Conservation (phyloP, 2,888 invertebrate genomes). For the Eueremaeus valkanovi region DNA sequence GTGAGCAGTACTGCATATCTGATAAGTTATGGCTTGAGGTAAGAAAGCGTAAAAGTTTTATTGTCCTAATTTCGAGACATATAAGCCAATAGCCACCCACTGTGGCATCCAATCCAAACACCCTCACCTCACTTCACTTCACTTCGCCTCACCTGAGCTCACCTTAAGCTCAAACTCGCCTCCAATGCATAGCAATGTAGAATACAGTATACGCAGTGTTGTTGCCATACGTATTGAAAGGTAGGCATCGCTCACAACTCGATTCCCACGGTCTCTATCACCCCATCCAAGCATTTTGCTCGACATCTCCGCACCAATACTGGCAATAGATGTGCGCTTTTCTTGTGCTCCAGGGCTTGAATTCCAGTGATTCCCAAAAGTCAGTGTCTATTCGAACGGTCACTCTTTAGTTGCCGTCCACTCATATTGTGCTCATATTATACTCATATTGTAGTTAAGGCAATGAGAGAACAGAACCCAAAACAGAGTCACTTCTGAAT, state of each 20-base stretch:
- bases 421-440: no score
- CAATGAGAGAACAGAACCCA: no score
- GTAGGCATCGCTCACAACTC: slow-evolving; percentile 23
- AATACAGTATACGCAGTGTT: no score
- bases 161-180: slow-evolving; percentile 9
- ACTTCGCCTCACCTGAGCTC: slow-evolving; percentile 24
- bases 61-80: slow-evolving; percentile 36
- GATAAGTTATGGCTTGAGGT: slow-evolving; percentile 33
- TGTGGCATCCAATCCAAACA: slow-evolving; percentile 36
- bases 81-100: slow-evolving; percentile 35
- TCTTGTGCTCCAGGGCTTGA: slow-evolving; percentile 28
- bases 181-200: no score
- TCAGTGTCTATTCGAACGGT: slow-evolving; percentile 21
- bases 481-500: no score
- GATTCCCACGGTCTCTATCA: slow-evolving; percentile 37
- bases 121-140: slow-evolving; percentile 30
- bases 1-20: slow-evolving; percentile 14
- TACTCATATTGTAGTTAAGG: no score
- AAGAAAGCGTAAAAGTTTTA: slow-evolving; percentile 37
- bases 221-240: slow-evolving; percentile 3
- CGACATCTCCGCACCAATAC: neutral
- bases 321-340: slow-evolving; percentile 1
- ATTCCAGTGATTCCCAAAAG: slow-evolving; percentile 32
- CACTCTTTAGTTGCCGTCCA: slow-evolving; percentile 12
- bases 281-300: slow-evolving; percentile 32